phyloP scores from a whole-genome alignment of 2,797 vertebrate species.

The Macropodus opercularis region DNA sequence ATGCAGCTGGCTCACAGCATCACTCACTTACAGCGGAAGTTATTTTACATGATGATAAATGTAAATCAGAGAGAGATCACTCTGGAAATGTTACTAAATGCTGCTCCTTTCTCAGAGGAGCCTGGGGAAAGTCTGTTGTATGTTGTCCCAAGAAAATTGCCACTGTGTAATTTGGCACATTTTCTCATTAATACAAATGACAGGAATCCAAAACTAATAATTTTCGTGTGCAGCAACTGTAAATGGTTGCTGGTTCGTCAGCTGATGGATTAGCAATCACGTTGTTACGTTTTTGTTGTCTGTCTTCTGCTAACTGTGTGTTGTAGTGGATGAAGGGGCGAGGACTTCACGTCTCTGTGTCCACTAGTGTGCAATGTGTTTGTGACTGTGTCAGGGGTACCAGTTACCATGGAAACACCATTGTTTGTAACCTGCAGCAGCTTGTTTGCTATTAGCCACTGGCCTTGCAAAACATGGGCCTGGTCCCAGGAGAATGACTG shows the following conservation, averaged over 20 bases:
- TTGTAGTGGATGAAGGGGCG: too few species aligned
- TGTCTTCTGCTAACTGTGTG: too few species aligned
- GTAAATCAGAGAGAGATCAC: background rate
- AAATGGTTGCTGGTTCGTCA: constrained; percentile 1
- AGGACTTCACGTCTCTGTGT: too few species aligned
- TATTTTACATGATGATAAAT: constrained; percentile 1
- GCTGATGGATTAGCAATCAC: too few species aligned
- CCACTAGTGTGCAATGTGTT: too few species aligned
- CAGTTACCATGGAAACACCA: too few species aligned
- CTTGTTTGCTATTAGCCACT: too few species aligned
- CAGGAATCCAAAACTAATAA: background rate
- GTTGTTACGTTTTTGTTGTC: too few species aligned
- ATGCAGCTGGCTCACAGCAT: background rate
- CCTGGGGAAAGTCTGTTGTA: background rate
- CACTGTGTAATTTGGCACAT: background rate
- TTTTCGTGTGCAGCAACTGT: background rate
- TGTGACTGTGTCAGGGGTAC: too few species aligned
- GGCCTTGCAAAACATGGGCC: too few species aligned
- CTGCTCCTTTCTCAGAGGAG: background rate
- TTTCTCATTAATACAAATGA: background rate
- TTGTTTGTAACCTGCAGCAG: too few species aligned
- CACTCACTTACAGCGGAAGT: background rate
- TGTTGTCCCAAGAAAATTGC: background rate
- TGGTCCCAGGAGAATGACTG: too few species aligned
- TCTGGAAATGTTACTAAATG: background rate